A percentile compares a stretch with the other conserved stretches of the same genome.
These are phyloP conservation scores for Harpagus bidentatus DNA, from an alignment of 2,113 vertebrate species.

Conservation along the genomic window DNA sequence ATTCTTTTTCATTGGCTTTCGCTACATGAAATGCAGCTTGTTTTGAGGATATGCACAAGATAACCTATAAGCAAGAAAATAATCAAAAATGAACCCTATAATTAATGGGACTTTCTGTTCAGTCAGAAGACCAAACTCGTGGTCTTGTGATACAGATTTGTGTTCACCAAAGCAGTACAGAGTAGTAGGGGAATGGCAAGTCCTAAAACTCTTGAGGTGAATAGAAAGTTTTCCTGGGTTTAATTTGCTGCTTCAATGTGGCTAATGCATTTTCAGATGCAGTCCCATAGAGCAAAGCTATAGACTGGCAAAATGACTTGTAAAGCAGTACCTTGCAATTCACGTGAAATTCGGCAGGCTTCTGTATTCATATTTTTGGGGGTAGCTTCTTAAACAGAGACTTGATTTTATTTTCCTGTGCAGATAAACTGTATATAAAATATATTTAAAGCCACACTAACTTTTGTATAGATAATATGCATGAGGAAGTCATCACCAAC, in stretches of 20 bases:
- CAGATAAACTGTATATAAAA: neutral
- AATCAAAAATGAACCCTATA: fast-evolving
- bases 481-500: neutral
- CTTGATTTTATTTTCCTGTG: neutral
- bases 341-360: neutral
- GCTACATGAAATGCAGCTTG: neutral
- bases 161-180: neutral
- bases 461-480: neutral
- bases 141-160: neutral
- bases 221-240: neutral
- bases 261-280: neutral
- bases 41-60: fast-evolving
- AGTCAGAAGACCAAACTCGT: fast-evolving
- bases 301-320: neutral
- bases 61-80: neutral
- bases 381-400: neutral
- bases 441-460: neutral
- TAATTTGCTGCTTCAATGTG: neutral
- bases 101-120: neutral
- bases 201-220: neutral
- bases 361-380: neutral
- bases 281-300: neutral
- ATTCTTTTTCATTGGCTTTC: neutral
- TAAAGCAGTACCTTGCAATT: neutral
- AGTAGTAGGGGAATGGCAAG: neutral